Conservation (phyloP, 2,888 invertebrate genomes). For the Volucella bombylans region DNA sequence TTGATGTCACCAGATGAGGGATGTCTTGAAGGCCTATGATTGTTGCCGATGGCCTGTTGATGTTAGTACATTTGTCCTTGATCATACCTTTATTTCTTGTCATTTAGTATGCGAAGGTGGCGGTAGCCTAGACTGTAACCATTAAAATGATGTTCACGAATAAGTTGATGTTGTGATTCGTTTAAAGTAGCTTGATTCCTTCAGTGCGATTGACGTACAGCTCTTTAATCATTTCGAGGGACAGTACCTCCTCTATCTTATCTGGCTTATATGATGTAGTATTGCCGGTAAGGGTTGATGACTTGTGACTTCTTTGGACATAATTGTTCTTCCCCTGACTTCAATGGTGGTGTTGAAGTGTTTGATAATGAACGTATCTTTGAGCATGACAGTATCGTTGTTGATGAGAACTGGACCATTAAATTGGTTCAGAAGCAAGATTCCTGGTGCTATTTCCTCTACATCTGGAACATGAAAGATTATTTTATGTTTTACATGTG, state of each 20-base stretch:
- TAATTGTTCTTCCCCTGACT: slow-evolving; percentile 7
- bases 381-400: slow-evolving; percentile 4
- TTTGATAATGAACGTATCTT: slow-evolving; percentile 18
- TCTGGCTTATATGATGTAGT: slow-evolving; percentile 4
- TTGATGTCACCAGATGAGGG: slow-evolving; percentile 5
- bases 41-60: not conserved
- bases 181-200: not conserved
- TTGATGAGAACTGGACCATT: slow-evolving; percentile 13
- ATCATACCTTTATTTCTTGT: too few species aligned
- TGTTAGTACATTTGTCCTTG: too few species aligned
- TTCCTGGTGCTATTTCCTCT: slow-evolving; percentile 25
- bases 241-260: slow-evolving; percentile 17
- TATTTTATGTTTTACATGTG: too few species aligned
- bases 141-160: too few species aligned
- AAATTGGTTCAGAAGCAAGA: slow-evolving; percentile 8
- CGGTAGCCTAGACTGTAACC: too few species aligned
- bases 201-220: slow-evolving; percentile 6
- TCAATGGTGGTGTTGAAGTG: slow-evolving; percentile 9
- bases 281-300: too few species aligned
- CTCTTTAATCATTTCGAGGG: slow-evolving; percentile 15
- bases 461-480: not conserved
- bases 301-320: slow-evolving; percentile 7
- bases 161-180: too few species aligned
- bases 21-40: not conserved
- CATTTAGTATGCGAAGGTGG: too few species aligned